These are phyloP conservation scores for Trachemys scripta DNA, from an alignment of 2,113 vertebrate species.

Conservation along the genomic window DNA sequence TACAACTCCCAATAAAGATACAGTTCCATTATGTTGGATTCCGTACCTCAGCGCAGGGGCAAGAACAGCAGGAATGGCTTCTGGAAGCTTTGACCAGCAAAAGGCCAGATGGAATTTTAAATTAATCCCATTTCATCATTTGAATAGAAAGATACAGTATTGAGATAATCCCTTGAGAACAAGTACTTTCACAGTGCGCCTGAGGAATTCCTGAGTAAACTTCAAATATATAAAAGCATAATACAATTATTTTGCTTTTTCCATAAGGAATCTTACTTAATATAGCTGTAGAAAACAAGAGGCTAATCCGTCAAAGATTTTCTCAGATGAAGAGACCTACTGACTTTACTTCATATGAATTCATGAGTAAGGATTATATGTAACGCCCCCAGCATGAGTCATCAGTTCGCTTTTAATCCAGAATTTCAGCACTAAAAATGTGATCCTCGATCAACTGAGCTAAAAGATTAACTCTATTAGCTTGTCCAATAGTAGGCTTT, in stretches of 20 bases:
- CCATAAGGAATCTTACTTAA: not conserved
- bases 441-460: not conserved
- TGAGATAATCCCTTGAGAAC: rapidly evolving
- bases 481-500: not conserved
- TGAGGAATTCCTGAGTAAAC: not conserved
- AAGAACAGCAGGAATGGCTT: rapidly evolving
- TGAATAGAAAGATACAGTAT: not conserved
- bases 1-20: not conserved
- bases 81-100: not conserved
- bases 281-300: not conserved
- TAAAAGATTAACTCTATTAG: not conserved
- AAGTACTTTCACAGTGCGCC: rapidly evolving
- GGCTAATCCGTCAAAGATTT: not conserved
- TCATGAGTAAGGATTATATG: too few species aligned
- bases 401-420: not conserved
- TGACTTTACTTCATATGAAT: not conserved
- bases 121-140: not conserved
- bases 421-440: not conserved
- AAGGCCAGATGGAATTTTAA: not conserved
- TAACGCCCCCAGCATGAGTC: not conserved
- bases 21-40: not conserved
- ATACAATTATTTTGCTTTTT: not conserved
- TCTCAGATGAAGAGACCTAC: too few species aligned
- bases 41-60: not conserved
- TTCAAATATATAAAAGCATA: not conserved